Percentiles rank a stretch among this genome's conserved stretches.
Conservation (phyloP, 2,888 invertebrate species). For the Limnephilus marmoratus region DNA sequence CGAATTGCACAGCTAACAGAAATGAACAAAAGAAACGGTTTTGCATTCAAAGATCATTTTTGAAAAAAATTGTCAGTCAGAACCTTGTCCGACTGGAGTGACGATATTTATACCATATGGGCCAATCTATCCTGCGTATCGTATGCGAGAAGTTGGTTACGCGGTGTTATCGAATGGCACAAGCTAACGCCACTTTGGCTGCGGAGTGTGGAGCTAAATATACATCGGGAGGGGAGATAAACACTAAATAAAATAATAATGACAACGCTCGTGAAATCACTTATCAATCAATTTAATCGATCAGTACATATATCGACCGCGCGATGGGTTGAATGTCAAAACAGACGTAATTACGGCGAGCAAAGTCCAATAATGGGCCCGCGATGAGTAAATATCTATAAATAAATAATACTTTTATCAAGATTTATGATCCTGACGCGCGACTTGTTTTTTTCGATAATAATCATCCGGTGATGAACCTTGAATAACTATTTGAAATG, state of each 20-base stretch:
- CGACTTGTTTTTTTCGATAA: background rate
- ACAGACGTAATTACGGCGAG: conserved; percentile 4
- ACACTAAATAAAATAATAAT: background rate
- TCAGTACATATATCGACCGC: background rate
- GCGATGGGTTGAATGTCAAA: conserved; percentile 36
- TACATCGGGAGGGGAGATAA: background rate
- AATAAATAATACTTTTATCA: conserved; percentile 6
- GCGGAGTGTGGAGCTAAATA: background rate
- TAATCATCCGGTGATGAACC: background rate
- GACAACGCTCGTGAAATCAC: conserved; percentile 3
- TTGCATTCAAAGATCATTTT: too few species aligned
- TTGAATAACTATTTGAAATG: background rate
- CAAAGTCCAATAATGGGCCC: background rate
- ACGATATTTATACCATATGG: background rate
- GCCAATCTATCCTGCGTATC: background rate
- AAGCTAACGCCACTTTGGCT: background rate
- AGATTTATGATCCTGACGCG: background rate
- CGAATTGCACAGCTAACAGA: background rate
- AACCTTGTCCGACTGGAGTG: too few species aligned
- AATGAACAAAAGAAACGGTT: too few species aligned
- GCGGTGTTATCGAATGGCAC: background rate
- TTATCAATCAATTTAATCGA: conserved; percentile 42
- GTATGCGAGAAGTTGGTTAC: background rate
- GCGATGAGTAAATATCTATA: conserved; percentile 30
- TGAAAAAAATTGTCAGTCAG: too few species aligned